Evolutionary conservation across 37 sponge, comb jelly and placozoan species (phyloP).

Genomic region (Aplysina aerophoba): DNA sequence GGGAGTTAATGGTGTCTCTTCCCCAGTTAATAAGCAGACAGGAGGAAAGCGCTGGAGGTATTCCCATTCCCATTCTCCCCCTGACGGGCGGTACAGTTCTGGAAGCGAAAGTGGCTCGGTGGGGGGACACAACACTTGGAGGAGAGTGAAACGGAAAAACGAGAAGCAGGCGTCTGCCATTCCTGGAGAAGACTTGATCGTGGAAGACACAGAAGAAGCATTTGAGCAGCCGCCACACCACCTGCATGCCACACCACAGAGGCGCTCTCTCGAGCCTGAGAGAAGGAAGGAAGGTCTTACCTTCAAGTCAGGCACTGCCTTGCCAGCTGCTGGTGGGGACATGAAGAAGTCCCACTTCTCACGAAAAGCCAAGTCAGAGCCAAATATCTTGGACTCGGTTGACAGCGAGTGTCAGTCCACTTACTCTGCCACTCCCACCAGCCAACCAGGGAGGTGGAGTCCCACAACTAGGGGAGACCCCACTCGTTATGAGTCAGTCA

Average conservation of each 20-base stretch:
- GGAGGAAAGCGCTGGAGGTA: too few relatives aligned
- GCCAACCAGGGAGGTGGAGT: background rate
- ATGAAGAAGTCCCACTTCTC: background rate
- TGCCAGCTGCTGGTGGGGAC: background rate
- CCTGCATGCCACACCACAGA: background rate
- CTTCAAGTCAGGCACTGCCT: background rate
- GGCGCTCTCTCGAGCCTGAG: background rate
- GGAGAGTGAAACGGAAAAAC: constrained; percentile 10
- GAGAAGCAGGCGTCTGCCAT: background rate
- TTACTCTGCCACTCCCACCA: background rate
- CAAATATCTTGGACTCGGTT: constrained; percentile 34
- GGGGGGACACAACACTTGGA: constrained; percentile 11
- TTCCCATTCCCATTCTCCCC: too few relatives aligned
- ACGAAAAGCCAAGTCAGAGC: constrained; percentile 35
- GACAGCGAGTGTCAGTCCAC: background rate
- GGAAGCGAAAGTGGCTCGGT: constrained; percentile 10
- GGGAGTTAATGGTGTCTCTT: constrained; percentile 7
- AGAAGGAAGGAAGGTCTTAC: background rate
- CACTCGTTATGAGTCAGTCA: background rate
- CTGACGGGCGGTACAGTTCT: background rate
- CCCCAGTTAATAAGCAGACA: constrained; percentile 33
- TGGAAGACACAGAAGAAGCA: background rate
- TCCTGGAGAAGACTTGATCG: background rate
- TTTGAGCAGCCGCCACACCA: background rate
- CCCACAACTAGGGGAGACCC: too few relatives aligned